Percentiles rank a stretch among this genome's conserved stretches.
These are phyloP conservation scores for Pogona vitticeps DNA, from an alignment of 2,113 vertebrate species.

Conservation along the genomic window DNA sequence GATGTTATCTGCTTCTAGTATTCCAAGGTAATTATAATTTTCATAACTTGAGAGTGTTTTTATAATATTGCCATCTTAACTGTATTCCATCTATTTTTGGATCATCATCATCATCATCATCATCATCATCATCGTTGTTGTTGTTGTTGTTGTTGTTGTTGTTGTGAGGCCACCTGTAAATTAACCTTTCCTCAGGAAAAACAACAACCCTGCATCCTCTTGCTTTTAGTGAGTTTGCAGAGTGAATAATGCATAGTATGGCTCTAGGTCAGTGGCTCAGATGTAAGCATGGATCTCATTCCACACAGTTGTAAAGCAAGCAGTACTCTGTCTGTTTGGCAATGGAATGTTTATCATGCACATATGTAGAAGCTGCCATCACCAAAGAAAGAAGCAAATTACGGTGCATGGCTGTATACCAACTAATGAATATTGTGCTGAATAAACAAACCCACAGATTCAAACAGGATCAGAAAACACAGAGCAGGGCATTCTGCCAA, in stretches of 20 bases:
- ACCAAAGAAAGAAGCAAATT: background rate
- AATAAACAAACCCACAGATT: background rate
- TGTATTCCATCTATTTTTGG: no score
- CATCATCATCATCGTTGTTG: no score
- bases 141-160: no score
- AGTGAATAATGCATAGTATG: background rate
- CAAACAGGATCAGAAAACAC: background rate
- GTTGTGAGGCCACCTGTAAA: background rate
- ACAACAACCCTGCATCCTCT: background rate
- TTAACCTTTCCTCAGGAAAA: fast-evolving
- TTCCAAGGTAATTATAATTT: no score
- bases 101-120: no score
- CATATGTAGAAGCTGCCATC: background rate
- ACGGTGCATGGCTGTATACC: background rate
- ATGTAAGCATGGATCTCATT: background rate
- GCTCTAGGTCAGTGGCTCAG: background rate
- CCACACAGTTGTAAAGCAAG: background rate
- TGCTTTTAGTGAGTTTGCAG: background rate
- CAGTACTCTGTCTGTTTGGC: background rate
- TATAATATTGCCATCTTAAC: no score
- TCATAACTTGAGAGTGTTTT: no score
- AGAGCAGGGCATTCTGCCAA: background rate
- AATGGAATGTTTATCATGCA: background rate
- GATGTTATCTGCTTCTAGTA: no score
- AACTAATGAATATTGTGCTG: background rate